Evolutionary conservation across 2,113 vertebrate genomes (phyloP).

Genomic region (Antigone vipio): DNA sequence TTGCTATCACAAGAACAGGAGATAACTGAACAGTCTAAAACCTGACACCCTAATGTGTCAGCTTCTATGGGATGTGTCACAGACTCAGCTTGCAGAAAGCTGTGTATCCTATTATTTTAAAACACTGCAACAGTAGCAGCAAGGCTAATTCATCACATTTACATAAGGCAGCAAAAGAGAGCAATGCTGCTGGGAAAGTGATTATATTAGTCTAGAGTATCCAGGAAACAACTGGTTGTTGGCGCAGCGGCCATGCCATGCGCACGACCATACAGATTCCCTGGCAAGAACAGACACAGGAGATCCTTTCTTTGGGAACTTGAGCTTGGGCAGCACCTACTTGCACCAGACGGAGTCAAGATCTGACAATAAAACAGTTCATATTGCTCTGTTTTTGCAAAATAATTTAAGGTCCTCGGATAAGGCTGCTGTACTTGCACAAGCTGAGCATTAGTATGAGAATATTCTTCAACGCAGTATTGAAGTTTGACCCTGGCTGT

Average conservation of each 20-base stretch:
- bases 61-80: background rate
- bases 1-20: slow-evolving; percentile 1
- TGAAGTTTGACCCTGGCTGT: background rate
- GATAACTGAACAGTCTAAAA: slow-evolving; percentile 1
- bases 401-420: background rate
- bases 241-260: background rate
- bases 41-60: background rate
- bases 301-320: background rate
- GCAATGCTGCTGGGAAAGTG: background rate
- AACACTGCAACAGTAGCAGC: background rate
- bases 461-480: background rate
- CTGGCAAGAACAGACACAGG: background rate
- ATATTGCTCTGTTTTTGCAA: background rate
- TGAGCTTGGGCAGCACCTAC: background rate
- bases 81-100: background rate
- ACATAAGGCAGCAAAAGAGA: background rate
- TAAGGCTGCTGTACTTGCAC: background rate
- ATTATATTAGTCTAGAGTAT: background rate
- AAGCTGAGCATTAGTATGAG: background rate
- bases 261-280: background rate
- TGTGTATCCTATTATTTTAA: background rate
- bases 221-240: background rate
- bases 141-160: background rate
- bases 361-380: background rate
- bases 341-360: background rate